Percentiles rank a stretch among this genome's conserved stretches.
Evolutionary conservation across 1,140 invertebrate genomes (phyloP).

Genomic region (Zaprionus ghesquierei): DNA sequence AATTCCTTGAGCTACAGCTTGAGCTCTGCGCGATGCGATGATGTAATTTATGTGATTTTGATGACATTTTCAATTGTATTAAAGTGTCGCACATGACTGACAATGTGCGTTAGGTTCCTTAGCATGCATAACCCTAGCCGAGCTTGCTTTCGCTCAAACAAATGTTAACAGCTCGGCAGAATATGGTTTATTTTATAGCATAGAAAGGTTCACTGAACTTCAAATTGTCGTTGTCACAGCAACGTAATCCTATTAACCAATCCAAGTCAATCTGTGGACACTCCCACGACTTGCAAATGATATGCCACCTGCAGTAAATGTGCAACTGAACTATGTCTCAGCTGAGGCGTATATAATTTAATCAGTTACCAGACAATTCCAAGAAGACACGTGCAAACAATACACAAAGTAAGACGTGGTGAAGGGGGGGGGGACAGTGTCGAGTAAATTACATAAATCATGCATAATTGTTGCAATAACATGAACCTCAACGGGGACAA

Average conservation of each 20-base stretch:
- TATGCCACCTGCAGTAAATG: not conserved
- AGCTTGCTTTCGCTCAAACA: not conserved
- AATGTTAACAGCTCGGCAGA: not conserved
- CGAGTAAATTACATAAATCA: conserved; percentile 74
- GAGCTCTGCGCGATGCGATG: conserved; percentile 53
- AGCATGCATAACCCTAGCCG: not conserved
- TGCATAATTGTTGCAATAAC: conserved; percentile 69
- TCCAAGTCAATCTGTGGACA: not conserved
- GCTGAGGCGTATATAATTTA: conserved; percentile 13
- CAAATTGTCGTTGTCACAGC: too few species aligned
- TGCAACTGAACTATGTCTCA: not conserved
- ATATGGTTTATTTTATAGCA: not conserved
- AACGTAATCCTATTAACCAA: not conserved
- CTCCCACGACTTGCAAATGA: not conserved
- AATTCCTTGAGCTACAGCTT: conserved; percentile 10
- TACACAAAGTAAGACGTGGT: not conserved
- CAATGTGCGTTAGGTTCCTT: not conserved
- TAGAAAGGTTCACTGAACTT: not conserved
- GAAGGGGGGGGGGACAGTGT: not conserved
- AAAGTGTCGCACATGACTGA: conserved; percentile 1
- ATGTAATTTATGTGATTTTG: conserved; percentile 75
- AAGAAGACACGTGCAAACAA: conserved; percentile 23
- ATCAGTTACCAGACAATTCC: not conserved
- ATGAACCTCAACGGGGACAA: conserved; percentile 27
- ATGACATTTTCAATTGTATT: conserved; percentile 57